Evolutionary conservation across 2,888 invertebrate genomes (phyloP).

Genomic region (Hypsopygia costalis): DNA sequence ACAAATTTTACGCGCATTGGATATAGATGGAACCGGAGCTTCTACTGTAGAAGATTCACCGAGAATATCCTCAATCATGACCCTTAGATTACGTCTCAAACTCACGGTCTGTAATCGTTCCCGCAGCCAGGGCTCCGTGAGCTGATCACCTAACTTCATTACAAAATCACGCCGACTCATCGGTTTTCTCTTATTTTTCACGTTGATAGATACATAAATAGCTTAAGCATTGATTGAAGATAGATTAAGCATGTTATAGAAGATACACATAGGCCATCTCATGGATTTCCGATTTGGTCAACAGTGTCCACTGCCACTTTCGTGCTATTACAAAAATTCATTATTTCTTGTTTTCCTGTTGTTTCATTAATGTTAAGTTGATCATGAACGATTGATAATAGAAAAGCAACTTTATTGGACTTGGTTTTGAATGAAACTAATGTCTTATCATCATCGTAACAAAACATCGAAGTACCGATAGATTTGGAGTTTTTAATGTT

Average conservation of each 20-base stretch:
- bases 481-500: neutral
- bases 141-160: neutral
- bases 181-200: neutral
- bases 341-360: conserved; percentile 14
- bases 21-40: too few relatives aligned
- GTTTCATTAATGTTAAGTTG: conserved; percentile 3
- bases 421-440: conserved; percentile 16
- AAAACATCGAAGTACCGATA: conserved; percentile 14
- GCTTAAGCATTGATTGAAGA: neutral
- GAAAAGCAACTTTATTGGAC: conserved; percentile 14
- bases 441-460: conserved; percentile 12
- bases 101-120: neutral
- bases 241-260: neutral
- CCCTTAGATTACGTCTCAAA: neutral
- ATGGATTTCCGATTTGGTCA: conserved; percentile 1
- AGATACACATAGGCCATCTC: neutral
- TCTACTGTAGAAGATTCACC: neutral
- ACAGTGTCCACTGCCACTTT: conserved; percentile 13
- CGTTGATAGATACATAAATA: neutral
- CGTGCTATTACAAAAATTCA: conserved; percentile 15
- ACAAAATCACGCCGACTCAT: neutral
- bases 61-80: too few relatives aligned
- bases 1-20: neutral
- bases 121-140: neutral
- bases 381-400: conserved; percentile 16